These are phyloP conservation scores for Crotalus helleri DNA, from an alignment of 2,113 vertebrate species.

Conservation along the genomic window DNA sequence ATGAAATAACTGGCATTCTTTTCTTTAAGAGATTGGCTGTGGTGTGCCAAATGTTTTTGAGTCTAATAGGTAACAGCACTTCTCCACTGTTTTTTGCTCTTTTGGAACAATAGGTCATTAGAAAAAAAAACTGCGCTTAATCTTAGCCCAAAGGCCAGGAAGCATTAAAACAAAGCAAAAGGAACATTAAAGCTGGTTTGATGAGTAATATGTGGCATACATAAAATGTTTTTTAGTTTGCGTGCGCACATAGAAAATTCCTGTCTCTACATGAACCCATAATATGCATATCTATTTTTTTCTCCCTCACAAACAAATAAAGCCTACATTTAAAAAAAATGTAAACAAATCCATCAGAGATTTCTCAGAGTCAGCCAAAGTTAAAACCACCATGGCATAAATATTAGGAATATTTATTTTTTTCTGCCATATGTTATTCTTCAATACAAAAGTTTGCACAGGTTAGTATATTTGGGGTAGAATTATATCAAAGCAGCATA, in stretches of 20 bases:
- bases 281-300: neutral
- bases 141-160: neutral
- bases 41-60: slow-evolving; percentile 59
- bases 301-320: neutral
- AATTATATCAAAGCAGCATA: neutral
- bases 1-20: slow-evolving; percentile 55
- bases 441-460: neutral
- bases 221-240: slow-evolving; percentile 21
- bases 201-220: slow-evolving; percentile 40
- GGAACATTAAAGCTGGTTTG: neutral
- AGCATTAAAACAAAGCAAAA: neutral
- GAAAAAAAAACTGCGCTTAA: slow-evolving; percentile 28
- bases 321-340: neutral
- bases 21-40: slow-evolving; percentile 60
- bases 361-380: neutral
- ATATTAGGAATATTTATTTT: neutral
- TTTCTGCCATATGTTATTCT: neutral
- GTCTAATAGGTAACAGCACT: slow-evolving; percentile 42
- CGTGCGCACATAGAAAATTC: neutral
- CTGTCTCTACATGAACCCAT: neutral
- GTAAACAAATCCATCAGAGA: neutral
- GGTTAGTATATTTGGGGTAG: neutral
- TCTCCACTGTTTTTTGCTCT: slow-evolving; percentile 31
- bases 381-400: neutral
- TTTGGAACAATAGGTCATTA: slow-evolving; percentile 30